A percentile compares a stretch with the other conserved stretches of the same genome.
phyloP scores from a whole-genome alignment of 92 coral and sea anemone genomes.

The Blastomussa wellsi region DNA sequence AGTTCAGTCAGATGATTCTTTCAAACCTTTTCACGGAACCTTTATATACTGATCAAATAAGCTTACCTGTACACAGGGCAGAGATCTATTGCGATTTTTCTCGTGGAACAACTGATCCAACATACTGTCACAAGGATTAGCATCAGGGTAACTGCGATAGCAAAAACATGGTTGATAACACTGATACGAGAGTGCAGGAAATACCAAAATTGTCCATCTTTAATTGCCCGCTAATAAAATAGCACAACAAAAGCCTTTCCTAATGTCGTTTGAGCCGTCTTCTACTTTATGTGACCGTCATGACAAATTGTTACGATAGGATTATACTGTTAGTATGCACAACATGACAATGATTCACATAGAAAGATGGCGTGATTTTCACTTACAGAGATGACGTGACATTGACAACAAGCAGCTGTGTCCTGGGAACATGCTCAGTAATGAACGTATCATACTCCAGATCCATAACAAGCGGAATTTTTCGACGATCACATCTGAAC shows the following conservation, averaged over 20 bases:
- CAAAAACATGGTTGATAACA: neutral
- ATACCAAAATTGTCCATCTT: neutral
- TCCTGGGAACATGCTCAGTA: slow-evolving; percentile 80
- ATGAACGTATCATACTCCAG: slow-evolving; percentile 87
- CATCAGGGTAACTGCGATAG: slow-evolving; percentile 75
- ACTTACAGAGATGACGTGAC: slow-evolving; percentile 93
- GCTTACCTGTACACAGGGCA: slow-evolving; percentile 92
- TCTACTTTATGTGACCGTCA: neutral
- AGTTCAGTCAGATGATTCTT: neutral
- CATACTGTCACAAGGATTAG: slow-evolving; percentile 87
- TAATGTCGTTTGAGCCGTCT: neutral
- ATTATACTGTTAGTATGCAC: neutral
- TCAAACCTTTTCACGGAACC: neutral
- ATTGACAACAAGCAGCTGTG: slow-evolving; percentile 90
- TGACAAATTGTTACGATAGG: neutral
- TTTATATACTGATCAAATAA: too few relatives aligned
- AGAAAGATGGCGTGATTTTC: slow-evolving; percentile 25
- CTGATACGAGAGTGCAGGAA: neutral
- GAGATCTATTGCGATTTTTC: slow-evolving; percentile 89
- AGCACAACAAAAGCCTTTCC: neutral
- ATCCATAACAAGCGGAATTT: slow-evolving; percentile 88
- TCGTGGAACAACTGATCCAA: slow-evolving; percentile 90
- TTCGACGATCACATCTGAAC: slow-evolving; percentile 87
- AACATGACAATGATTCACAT: neutral
- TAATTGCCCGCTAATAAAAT: neutral